These are phyloP conservation scores for Panurus biarmicus DNA, from an alignment of 2,113 vertebrate genomes.

Conservation along the genomic window DNA sequence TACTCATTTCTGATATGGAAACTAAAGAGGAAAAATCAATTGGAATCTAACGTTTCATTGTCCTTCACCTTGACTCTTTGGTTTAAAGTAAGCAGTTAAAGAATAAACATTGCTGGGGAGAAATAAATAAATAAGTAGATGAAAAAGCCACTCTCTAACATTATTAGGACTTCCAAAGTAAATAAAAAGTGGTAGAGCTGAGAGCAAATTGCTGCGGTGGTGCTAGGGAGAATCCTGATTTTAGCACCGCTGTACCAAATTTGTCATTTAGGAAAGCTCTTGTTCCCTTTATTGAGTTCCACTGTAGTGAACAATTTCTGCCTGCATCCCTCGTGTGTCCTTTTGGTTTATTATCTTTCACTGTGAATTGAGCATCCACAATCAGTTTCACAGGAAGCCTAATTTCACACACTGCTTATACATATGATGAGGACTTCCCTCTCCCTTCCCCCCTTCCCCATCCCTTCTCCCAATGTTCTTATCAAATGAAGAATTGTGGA, in stretches of 20 bases:
- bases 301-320: conserved; percentile 77
- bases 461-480: conserved; percentile 78
- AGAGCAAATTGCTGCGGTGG: conserved; percentile 56
- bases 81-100: conserved; percentile 65
- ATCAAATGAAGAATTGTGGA: conserved; percentile 98
- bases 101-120: conserved; percentile 55
- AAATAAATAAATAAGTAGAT: conserved; percentile 50
- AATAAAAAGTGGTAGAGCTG: conserved; percentile 71
- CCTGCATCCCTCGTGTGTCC: conserved; percentile 75
- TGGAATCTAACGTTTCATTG: conserved; percentile 10
- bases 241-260: conserved; percentile 76
- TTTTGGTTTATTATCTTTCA: conserved; percentile 77
- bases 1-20: conserved; percentile 44
- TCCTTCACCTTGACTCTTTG: conserved; percentile 63
- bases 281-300: conserved; percentile 78
- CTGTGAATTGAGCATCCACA: conserved; percentile 70
- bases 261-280: conserved; percentile 79
- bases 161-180: conserved; percentile 75
- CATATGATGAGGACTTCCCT: conserved; percentile 65
- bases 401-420: conserved; percentile 75
- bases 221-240: conserved; percentile 69
- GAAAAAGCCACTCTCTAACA: conserved; percentile 30
- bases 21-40: conserved; percentile 48
- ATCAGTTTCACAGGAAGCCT: conserved; percentile 74
- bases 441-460: not conserved